Conservation (phyloP, 2,888 invertebrate species). For the Saturnia pavonia region DNA sequence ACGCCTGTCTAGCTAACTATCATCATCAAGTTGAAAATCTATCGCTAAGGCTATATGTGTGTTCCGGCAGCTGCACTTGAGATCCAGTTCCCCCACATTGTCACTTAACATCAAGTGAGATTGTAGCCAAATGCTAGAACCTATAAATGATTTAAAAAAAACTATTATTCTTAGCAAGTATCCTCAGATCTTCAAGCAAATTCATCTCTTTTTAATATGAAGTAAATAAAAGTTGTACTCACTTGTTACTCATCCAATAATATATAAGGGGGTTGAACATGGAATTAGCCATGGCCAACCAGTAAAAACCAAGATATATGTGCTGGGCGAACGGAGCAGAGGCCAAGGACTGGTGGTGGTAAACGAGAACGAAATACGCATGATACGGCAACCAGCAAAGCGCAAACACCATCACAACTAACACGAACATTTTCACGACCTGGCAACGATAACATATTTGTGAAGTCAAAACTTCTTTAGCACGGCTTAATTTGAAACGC, state of each 20-base stretch:
- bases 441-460: conserved; percentile 51
- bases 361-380: conserved; percentile 89
- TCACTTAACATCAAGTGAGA: too few relatives aligned
- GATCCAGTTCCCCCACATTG: too few relatives aligned
- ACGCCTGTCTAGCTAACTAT: too few relatives aligned
- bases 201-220: background rate
- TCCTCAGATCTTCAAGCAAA: background rate
- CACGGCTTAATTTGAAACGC: too few relatives aligned
- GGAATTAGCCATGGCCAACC: conserved; percentile 95
- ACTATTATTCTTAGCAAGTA: too few relatives aligned
- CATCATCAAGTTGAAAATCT: too few relatives aligned
- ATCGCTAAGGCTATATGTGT: too few relatives aligned
- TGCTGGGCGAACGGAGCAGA: conserved; percentile 89
- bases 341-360: conserved; percentile 83
- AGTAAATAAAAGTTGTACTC: conserved; percentile 42
- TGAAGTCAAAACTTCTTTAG: too few relatives aligned
- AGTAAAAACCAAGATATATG: conserved; percentile 91
- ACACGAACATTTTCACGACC: conserved; percentile 94
- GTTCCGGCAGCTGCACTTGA: too few relatives aligned
- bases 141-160: too few relatives aligned
- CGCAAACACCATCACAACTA: conserved; percentile 91
- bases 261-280: conserved; percentile 96
- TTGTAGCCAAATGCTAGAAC: too few relatives aligned
- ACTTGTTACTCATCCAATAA: conserved; percentile 96
- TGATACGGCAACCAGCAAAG: conserved; percentile 95